Conservation (phyloP, 2,797 vertebrate genomes). For the Austrolebias charrua region DNA sequence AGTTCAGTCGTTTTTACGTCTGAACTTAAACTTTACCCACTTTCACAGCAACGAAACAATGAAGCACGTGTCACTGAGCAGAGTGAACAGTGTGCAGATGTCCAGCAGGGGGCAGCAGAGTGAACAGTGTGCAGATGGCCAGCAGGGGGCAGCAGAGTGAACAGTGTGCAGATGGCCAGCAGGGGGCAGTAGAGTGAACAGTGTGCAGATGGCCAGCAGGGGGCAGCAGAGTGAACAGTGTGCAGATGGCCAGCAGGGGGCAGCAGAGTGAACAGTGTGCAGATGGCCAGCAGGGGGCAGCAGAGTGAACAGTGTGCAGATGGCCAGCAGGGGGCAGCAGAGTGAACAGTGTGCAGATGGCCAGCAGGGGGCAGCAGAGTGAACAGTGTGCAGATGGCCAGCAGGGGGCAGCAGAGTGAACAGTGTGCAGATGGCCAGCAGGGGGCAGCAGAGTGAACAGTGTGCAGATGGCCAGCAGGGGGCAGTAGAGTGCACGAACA, state of each 20-base stretch:
- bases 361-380: too few relatives aligned
- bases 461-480: not conserved
- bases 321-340: too few relatives aligned
- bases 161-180: not conserved
- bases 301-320: not conserved
- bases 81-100: not conserved
- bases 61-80: not conserved
- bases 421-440: too few relatives aligned
- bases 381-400: too few relatives aligned
- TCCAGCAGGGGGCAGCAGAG: conserved; percentile 2
- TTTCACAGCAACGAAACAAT: not conserved
- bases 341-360: not conserved
- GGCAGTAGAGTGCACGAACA: not conserved
- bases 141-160: conserved; percentile 3
- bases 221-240: conserved; percentile 1
- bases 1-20: not conserved
- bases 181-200: conserved; percentile 1
- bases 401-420: too few relatives aligned
- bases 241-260: not conserved
- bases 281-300: not conserved
- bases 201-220: not conserved
- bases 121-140: not conserved
- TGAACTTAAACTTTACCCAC: not conserved
- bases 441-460: not conserved
- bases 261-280: not conserved